phyloP scores from a whole-genome alignment of 1,140 invertebrate genomes.

The Lordiphosa collinella region DNA sequence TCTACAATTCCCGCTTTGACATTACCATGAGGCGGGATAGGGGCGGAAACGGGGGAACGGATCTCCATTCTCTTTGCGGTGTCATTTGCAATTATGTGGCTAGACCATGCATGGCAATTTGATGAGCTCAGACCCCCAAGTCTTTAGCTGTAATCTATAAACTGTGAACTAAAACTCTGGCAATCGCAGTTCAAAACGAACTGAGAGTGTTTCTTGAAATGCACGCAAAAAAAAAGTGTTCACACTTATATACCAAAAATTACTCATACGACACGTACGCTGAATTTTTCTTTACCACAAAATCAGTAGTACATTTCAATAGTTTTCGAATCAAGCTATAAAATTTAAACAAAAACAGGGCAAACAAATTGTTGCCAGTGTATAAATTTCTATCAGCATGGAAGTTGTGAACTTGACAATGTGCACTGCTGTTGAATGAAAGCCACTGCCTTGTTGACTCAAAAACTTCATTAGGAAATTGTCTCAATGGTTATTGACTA shows the following conservation, averaged over 20 bases:
- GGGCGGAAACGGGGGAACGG: neutral
- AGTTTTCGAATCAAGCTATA: too few species aligned
- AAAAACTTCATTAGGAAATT: constrained; percentile 3
- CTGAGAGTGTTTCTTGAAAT: neutral
- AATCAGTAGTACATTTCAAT: too few species aligned
- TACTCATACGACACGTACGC: too few species aligned
- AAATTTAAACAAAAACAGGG: too few species aligned
- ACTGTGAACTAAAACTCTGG: constrained; percentile 13
- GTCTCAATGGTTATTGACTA: too few species aligned
- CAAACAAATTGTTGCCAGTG: too few species aligned
- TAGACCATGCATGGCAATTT: constrained; percentile 41
- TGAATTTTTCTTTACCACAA: too few species aligned
- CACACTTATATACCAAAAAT: too few species aligned
- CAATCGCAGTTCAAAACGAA: neutral
- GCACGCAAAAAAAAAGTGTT: neutral
- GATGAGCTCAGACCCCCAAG: constrained; percentile 20
- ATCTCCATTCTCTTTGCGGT: constrained; percentile 35
- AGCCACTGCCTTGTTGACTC: neutral
- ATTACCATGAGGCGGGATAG: neutral
- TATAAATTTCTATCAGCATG: too few species aligned
- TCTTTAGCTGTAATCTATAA: constrained; percentile 26
- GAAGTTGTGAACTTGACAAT: too few species aligned
- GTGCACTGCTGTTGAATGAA: neutral
- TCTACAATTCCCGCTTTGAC: constrained; percentile 10
- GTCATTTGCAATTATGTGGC: constrained; percentile 57